Percentiles rank a stretch among this genome's conserved stretches.
Conservation (phyloP, 2,888 invertebrate species). For the Rotaria magnacalcarata region DNA sequence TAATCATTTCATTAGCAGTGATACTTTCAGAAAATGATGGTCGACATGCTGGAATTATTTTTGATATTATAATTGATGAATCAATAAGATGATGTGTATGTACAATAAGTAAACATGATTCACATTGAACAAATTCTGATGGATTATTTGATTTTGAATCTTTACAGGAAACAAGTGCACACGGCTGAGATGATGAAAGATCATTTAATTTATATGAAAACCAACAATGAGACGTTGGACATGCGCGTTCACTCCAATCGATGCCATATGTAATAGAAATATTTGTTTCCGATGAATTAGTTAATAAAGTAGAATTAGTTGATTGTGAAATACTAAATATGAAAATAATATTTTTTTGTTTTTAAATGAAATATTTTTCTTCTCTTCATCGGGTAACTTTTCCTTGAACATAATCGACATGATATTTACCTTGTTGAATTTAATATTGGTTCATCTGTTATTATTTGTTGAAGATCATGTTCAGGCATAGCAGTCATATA, state of each 20-base stretch:
- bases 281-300: not conserved
- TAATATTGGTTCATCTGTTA: not conserved
- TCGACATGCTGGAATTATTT: slow-evolving; percentile 12
- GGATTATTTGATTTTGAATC: not conserved
- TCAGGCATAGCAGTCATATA: not conserved
- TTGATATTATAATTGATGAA: not conserved
- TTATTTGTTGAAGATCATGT: not conserved
- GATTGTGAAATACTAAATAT: not conserved
- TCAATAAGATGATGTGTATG: slow-evolving; percentile 23
- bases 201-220: slow-evolving; percentile 9
- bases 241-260: not conserved
- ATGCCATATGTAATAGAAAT: not conserved
- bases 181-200: not conserved
- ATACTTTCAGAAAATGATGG: not conserved
- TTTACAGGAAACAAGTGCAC: not conserved
- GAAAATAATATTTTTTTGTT: not conserved
- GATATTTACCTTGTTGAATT: not conserved
- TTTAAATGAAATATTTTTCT: too few relatives aligned
- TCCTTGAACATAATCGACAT: not conserved
- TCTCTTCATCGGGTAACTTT: too few relatives aligned
- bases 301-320: not conserved
- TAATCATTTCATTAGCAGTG: not conserved
- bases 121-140: not conserved
- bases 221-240: slow-evolving; percentile 35
- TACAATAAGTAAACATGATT: slow-evolving; percentile 30